Evolutionary conservation across 2,888 invertebrate genomes (phyloP), one percentile per base, ranked within the genome.

Genomic region (Diachrysia chrysitis): DNA sequence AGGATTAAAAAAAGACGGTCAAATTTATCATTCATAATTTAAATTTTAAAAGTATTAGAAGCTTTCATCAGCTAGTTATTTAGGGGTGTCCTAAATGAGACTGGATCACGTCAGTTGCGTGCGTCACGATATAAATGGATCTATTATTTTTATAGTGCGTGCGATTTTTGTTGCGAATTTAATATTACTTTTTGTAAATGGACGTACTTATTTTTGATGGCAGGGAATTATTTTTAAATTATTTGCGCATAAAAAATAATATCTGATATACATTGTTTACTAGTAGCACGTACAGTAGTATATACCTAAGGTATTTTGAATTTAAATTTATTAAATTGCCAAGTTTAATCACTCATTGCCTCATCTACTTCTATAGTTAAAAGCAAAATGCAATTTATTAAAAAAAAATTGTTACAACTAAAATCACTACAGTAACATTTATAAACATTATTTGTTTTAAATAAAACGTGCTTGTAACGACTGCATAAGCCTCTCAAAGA

Each of bases 41-140:
- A n/a, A n/a, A n/a, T n/a, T 42, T 6, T 14, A 37, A 37, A 37
- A 37, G n/a, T n/a, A 42, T 42, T 42, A 3, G n/a, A 42, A 42
- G 42, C 42, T 42, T 61, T 68, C n/a, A 64, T 68, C 63, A 71
- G 19, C 42, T 4, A 32, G n/a, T 14, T 14, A 42, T 42, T 42
- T 57, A 21, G 25, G 16, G 42, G 32, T 54, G 58, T 54, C n/a
- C 16, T 21, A 68, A 69, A 73, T 71, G 32, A 35, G 53, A 54
- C 19, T 35, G 29, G 51, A 58, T 72, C 64, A 68, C 74, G 76
- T 73, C 46, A 14, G 17, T 86, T 63, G 85, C 87, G 85, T 87
- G 87, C 57, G 61, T 63, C 87, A 86, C 83, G 86, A 59, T 73
- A 85, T 76, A 82, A 79, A 81, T 71, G 73, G 73, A 85, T 87